Evolutionary conservation across 2,888 invertebrate genomes (phyloP), one percentile per base, ranked within the genome.

Genomic region (Acrobeloides nanus): DNA sequence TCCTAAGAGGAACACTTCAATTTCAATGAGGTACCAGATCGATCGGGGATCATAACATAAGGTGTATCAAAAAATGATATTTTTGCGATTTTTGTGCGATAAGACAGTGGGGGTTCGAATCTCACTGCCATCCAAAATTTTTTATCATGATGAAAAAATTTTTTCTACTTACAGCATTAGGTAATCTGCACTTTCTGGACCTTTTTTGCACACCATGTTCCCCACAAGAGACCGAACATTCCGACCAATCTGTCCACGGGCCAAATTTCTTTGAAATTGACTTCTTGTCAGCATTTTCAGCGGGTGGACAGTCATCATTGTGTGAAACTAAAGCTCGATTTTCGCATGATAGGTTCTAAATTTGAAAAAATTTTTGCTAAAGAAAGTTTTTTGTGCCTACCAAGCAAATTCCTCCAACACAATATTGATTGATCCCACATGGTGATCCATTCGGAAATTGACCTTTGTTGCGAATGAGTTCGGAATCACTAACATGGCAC

Each of bases 361-460:
- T 23, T 5, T n/a, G 27, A 38, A 15, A 1, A 18, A 6, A 12
- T 23, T 18, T 23, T 10, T 32, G 18, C 20, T n/a, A 18, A 6
- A 27, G 20, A n/a, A 4, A 3, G 18, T n/a, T 31, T 5, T 18
- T 17, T 17, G 34, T 10, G 33, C 53, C 25, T 32, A 57, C 56
- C 46, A 71, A 38, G 54, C 73, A 73, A 10, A 55, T 51, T 3
- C 73, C 73, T 20, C 65, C 59, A 23, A 73, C 68, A 50, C 73
- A 73, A 43, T 61, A 71, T 18, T 61, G 53, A 18, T 56, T 59
- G 25, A 48, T 49, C 0, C 68, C 72, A 44, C 73, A 73, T 1
- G 73, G 69, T 1, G 73, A 66, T 4, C 73, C 73, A 35, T 74
- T 73, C 1, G 73, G 73, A 41, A 68, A 72, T 20, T 68, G 66